Evolutionary conservation across 2,113 vertebrate genomes (phyloP).

Genomic region (Panthera tigris): DNA sequence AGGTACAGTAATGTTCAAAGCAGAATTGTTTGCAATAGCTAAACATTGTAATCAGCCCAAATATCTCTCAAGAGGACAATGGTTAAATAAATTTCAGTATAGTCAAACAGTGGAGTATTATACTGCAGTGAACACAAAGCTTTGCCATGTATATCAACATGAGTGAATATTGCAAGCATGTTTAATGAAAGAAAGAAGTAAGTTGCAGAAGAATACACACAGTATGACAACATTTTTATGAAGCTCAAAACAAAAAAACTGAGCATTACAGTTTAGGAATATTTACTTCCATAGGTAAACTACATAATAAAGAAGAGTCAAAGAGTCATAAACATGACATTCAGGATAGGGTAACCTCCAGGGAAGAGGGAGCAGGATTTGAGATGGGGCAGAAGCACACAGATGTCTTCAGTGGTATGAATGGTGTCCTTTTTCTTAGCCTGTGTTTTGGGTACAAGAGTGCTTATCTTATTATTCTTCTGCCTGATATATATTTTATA

Average conservation of each 20-base stretch:
- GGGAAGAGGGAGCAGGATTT: background rate
- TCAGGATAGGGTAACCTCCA: background rate
- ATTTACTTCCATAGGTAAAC: background rate
- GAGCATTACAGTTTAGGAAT: background rate
- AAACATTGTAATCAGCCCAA: background rate
- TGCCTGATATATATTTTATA: background rate
- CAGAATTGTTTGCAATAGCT: background rate
- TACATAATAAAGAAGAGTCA: background rate
- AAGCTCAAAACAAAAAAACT: background rate
- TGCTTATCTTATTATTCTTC: constrained; percentile 10
- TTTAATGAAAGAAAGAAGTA: background rate
- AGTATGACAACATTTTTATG: background rate
- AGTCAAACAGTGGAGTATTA: background rate
- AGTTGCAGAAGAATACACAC: background rate
- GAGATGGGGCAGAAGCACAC: background rate
- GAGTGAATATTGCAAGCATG: background rate
- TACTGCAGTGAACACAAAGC: background rate
- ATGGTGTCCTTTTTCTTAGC: background rate
- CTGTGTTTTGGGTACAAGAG: background rate
- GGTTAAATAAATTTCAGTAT: background rate
- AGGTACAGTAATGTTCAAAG: background rate
- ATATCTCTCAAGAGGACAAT: background rate
- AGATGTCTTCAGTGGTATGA: background rate
- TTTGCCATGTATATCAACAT: background rate
- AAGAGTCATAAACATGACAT: background rate